A percentile compares a stretch with the other conserved stretches of the same genome.
phyloP scores from a whole-genome alignment of 2,797 vertebrate species.

The Bradypodion ventrale region DNA sequence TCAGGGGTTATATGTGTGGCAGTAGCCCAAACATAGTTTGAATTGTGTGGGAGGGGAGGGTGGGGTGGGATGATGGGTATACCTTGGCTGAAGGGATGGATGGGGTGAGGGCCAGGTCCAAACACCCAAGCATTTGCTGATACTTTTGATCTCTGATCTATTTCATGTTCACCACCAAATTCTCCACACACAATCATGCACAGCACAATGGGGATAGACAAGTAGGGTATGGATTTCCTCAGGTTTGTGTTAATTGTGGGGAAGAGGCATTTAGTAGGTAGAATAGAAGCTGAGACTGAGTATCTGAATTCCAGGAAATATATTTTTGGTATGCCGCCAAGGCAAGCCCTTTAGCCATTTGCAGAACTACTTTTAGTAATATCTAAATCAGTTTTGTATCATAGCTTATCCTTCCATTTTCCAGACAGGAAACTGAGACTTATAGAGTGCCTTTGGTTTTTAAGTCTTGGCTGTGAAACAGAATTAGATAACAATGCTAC shows the following conservation, averaged over 20 bases:
- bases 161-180: not conserved
- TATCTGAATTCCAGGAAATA: not conserved
- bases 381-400: not conserved
- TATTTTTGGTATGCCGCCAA: conserved; percentile 23
- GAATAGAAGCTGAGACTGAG: not conserved
- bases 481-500: not conserved
- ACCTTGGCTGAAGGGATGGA: not conserved
- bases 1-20: not conserved
- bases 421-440: not conserved
- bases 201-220: not conserved
- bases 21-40: conserved; percentile 6
- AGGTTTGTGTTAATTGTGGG: not conserved
- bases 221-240: not conserved
- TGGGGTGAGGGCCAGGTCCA: not conserved
- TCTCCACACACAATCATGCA: not conserved
- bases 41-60: conserved; percentile 1
- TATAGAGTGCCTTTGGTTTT: not conserved
- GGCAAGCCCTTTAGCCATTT: not conserved
- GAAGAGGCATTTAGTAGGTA: not conserved
- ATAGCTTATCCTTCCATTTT: not conserved
- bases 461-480: not conserved
- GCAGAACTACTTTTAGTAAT: not conserved
- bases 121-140: too few species aligned
- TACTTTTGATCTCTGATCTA: not conserved
- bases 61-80: not conserved